Base-by-base conservation (phyloP, 2,797 vertebrate species). In the Erithacus rubecula region DNA sequence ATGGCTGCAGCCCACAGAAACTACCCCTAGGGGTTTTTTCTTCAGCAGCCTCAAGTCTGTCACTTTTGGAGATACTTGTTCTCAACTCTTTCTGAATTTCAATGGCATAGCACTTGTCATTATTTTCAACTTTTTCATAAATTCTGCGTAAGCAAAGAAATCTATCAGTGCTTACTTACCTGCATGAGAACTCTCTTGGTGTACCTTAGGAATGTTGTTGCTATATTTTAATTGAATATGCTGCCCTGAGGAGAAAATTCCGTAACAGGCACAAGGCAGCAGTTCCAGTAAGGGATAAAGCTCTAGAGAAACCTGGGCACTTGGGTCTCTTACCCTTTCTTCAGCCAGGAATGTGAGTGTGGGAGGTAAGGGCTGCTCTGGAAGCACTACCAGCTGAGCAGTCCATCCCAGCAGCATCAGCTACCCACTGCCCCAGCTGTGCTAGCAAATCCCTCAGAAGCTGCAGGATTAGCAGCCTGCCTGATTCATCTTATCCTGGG, bases 41-140 rank as follows among this genome's bases (percentile, higher is more conserved):
- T 94, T 86, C 52, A 91, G 59, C 75, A 94, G 62, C 27, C 34
- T 82, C 43, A 58, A 43, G 64, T 49, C 85, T 89, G 30, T 85
- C 36, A 68, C 63, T 87, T 87, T 91, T 67, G 64, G 62, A 88
- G 70, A 80, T 83, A 70, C 24, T 36, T 65, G 9, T 72, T 84
- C 77, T 88, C 44, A 87, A 15, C 46, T 82, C 32, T 36, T 53
- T 67, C 74, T 80, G 85, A 89, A 91, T 96, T 83, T 90, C 60
- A 90, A 9, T 68, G 47, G 10, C 7, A 10, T 68, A 41, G 49
- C 15, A 19, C 62, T 79, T 81, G 59, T 70, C 67, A 46, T 86
- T 89, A 86, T 62, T 83, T 82, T 74, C 41, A 37, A 13, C 18
- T 81, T 87, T 84, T 83, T 65, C 72, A 51, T 43, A 86, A 94